Evolutionary conservation across 2,797 vertebrate genomes (phyloP).

Genomic region (Eupleurogrammus muticus): DNA sequence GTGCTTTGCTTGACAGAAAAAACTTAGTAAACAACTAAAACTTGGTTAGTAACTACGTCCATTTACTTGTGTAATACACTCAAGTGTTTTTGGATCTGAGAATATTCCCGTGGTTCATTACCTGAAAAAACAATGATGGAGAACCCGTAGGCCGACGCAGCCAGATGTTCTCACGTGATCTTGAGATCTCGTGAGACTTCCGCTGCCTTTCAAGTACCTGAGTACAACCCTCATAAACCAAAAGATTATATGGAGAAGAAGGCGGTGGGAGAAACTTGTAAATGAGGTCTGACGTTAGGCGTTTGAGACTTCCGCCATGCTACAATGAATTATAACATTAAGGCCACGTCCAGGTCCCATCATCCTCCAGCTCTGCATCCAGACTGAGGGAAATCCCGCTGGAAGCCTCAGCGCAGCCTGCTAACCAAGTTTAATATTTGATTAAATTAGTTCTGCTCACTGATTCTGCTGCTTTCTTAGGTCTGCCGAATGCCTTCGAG

Average conservation of each 20-base stretch:
- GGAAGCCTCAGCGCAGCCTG: slow-evolving; percentile 63
- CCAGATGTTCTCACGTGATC: too few species aligned
- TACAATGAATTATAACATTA: slow-evolving; percentile 1
- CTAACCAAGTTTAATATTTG: slow-evolving; percentile 86
- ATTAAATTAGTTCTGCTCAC: slow-evolving; percentile 87
- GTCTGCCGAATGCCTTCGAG: slow-evolving; percentile 61
- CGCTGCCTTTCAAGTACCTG: too few species aligned
- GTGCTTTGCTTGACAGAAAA: too few species aligned
- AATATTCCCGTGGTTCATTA: background rate
- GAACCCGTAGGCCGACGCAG: too few species aligned
- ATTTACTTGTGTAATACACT: too few species aligned
- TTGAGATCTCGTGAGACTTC: too few species aligned
- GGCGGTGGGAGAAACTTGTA: too few species aligned
- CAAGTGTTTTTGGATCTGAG: background rate
- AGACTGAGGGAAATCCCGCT: slow-evolving; percentile 58
- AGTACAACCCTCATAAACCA: background rate
- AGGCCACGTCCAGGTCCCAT: slow-evolving; percentile 40
- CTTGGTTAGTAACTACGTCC: too few species aligned
- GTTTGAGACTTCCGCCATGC: background rate
- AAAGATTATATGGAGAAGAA: too few species aligned
- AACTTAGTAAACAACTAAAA: too few species aligned
- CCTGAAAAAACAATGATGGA: background rate
- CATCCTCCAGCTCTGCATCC: slow-evolving; percentile 51
- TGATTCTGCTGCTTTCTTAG: slow-evolving; percentile 72
- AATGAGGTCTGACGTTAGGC: too few species aligned